phyloP scores from a whole-genome alignment of 2,797 vertebrate genomes.

The Lagodon rhomboides region DNA sequence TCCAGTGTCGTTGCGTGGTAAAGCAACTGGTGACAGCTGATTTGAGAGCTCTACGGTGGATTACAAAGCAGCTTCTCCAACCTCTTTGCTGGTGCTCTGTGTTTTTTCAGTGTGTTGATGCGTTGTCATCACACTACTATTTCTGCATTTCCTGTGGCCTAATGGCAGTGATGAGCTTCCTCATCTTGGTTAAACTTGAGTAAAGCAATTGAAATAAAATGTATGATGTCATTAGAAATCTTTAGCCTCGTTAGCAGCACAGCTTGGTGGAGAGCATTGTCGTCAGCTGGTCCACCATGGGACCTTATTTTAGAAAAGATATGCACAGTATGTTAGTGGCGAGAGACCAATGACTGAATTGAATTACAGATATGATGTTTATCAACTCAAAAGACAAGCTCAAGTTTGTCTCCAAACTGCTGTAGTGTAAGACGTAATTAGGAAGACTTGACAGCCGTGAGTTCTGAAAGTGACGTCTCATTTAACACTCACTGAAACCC shows the following conservation, averaged over 20 bases:
- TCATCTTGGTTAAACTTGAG: too few relatives aligned
- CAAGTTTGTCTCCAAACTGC: too few relatives aligned
- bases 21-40: not conserved
- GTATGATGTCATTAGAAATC: not conserved
- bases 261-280: not conserved
- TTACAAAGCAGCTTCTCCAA: not conserved
- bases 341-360: too few relatives aligned
- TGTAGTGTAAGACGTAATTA: too few relatives aligned
- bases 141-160: constrained; percentile 7
- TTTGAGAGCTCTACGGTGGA: not conserved
- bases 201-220: too few relatives aligned
- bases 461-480: too few relatives aligned
- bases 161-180: not conserved
- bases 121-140: not conserved
- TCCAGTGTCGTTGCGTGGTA: not conserved
- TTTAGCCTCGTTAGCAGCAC: not conserved
- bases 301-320: too few relatives aligned
- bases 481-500: too few relatives aligned
- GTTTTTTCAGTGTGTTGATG: not conserved
- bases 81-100: not conserved
- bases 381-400: too few relatives aligned
- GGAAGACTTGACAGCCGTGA: too few relatives aligned
- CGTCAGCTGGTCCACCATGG: not conserved
- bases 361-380: too few relatives aligned
- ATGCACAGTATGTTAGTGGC: too few relatives aligned